Conservation (phyloP, 2,113 vertebrate genomes). For the Chionis minor region DNA sequence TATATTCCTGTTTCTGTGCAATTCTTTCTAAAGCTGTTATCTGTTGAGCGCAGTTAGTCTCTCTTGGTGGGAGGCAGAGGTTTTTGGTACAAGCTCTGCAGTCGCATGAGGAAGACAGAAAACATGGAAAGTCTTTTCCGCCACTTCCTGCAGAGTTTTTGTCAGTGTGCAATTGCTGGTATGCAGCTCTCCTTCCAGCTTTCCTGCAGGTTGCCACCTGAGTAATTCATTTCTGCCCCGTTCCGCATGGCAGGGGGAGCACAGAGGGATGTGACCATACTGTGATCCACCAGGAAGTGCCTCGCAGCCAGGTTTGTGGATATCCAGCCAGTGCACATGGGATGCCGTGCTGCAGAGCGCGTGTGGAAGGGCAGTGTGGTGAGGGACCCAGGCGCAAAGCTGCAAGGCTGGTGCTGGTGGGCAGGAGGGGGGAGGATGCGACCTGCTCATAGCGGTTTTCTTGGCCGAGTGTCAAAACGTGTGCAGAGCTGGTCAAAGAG, state of each 20-base stretch:
- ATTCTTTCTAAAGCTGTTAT: neutral
- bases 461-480: neutral
- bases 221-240: neutral
- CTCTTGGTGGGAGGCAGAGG: neutral
- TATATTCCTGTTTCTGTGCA: neutral
- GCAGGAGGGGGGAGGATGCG: neutral
- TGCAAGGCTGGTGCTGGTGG: neutral
- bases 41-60: neutral
- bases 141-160: neutral
- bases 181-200: neutral
- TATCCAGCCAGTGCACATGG: fast-evolving
- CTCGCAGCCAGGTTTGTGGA: neutral
- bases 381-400: neutral
- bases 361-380: fast-evolving
- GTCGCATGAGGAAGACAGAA: neutral
- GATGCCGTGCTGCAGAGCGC: fast-evolving
- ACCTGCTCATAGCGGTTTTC: neutral
- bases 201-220: neutral
- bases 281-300: neutral
- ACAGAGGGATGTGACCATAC: neutral
- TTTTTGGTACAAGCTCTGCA: neutral
- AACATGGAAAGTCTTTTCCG: neutral
- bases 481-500: neutral
- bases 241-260: neutral
- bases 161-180: fast-evolving